Base-by-base conservation (phyloP, 2,888 invertebrate species). In the Merodon equestris region DNA sequence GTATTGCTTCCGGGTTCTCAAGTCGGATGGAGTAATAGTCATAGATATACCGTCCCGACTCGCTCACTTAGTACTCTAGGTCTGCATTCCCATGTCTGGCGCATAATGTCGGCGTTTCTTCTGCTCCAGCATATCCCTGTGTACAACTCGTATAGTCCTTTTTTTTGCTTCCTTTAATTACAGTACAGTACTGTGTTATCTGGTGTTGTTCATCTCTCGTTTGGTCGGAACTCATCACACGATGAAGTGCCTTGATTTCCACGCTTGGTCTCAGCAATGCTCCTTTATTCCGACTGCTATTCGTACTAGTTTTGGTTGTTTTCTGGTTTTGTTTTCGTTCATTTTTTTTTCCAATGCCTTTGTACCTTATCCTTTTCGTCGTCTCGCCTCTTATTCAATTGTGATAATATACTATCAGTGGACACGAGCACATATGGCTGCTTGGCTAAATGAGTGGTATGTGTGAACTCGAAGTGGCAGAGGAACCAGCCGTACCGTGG, bases 221-320 rank as follows among this genome's bases (percentile, higher is more conserved):
- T 73, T 74, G 68, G 73, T 73, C 79, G 73, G 79, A 73, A 79
- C 79, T 79, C 79, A 79, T 79, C 73, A 79, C 79, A 79, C 73
- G 73, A 79, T 73, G 79, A 79, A 79, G 79, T 79, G 79, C 73
- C 79, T 73, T 73, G 79, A 79, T 79, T 79, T 73, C 61, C 64
- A 79, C 73, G 73, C 68, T 79, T 68, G 68, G 67, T 58, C 73
- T 73, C 58, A 54, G 71, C 56, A 72, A 61, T 76, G 60, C 66
- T 76, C 60, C 67, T 68, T 58, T 77, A 68, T 67, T 58, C 61
- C 12, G 38, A 34, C 27, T 27, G 27, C 7, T 4, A 27, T 7
- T 27, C 27, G 27, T 7, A 27, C 27, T 7, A 27, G 7, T 27
- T 14, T 53, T 36, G 42, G 44, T 13, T 40, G 38, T 19, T 36